Percentiles rank a stretch among this genome's conserved stretches.
Conservation (phyloP, 2,113 vertebrate genomes). For the Phalacrocorax brasilianus region DNA sequence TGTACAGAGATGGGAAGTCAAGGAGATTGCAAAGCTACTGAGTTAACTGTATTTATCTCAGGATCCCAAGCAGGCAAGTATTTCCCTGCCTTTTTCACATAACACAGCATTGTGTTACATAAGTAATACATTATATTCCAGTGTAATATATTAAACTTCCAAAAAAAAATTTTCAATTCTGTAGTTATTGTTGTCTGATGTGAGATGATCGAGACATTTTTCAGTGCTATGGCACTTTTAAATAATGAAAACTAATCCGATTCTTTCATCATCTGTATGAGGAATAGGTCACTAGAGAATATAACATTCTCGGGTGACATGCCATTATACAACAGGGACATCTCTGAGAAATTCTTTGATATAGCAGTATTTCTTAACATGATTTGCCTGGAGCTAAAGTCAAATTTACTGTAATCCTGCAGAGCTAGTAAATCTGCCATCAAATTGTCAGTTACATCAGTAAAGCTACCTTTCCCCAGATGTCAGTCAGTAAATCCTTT, state of each 20-base stretch:
- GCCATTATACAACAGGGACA: not conserved
- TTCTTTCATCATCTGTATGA: not conserved
- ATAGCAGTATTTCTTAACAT: not conserved
- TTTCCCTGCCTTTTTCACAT: not conserved
- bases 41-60: not conserved
- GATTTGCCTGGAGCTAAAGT: not conserved
- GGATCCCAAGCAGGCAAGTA: accelerated
- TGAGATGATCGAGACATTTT: not conserved
- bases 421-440: constrained; percentile 17
- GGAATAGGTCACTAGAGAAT: not conserved
- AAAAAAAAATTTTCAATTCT: not conserved
- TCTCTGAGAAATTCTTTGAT: constrained; percentile 7
- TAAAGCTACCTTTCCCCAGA: not conserved
- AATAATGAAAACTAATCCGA: not conserved
- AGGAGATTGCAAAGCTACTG: not conserved
- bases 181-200: not conserved
- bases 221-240: not conserved
- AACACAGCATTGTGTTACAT: not conserved
- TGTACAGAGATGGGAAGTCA: not conserved
- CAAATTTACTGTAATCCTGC: constrained; percentile 15
- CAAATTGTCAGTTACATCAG: not conserved
- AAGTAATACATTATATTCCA: not conserved
- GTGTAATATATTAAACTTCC: not conserved
- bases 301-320: not conserved
- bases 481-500: not conserved